A percentile compares a stretch with the other conserved stretches of the same genome.
phyloP scores from a whole-genome alignment of 2,888 invertebrate genomes.

The Pseudococcus jackbeardsleyi region DNA sequence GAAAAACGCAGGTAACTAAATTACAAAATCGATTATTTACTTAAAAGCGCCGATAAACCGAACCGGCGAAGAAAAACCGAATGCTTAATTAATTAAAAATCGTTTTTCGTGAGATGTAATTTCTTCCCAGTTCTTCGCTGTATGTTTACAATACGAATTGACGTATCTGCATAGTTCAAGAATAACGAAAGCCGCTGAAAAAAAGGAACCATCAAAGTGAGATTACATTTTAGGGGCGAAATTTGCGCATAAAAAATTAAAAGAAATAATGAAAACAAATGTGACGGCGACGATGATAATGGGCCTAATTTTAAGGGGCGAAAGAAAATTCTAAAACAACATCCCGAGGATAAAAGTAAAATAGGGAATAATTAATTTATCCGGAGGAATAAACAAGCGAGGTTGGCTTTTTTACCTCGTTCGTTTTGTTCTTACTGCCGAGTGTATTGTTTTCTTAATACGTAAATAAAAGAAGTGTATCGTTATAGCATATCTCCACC shows the following conservation, averaged over 20 bases:
- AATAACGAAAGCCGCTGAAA: neutral
- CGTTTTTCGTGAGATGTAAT: constrained; percentile 30
- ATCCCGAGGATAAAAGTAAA: constrained; percentile 43
- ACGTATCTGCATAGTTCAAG: neutral
- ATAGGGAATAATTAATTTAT: constrained; percentile 55
- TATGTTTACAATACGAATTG: constrained; percentile 32
- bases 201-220: neutral
- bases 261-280: constrained; percentile 55
- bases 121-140: neutral
- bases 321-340: constrained; percentile 43
- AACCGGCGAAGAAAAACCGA: constrained; percentile 27
- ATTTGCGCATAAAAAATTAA: constrained; percentile 37
- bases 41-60: neutral
- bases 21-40: constrained; percentile 56
- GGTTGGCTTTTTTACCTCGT: constrained; percentile 36
- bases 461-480: constrained; percentile 44
- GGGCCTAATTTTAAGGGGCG: constrained; percentile 16
- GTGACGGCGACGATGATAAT: constrained; percentile 46
- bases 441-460: constrained; percentile 51
- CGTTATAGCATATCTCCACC: neutral
- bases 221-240: neutral
- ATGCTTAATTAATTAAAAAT: constrained; percentile 53
- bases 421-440: constrained; percentile 27
- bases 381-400: constrained; percentile 39
- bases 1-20: constrained; percentile 43